phyloP scores from a whole-genome alignment of 2,113 vertebrate species.

The Corydoras sp. region DNA sequence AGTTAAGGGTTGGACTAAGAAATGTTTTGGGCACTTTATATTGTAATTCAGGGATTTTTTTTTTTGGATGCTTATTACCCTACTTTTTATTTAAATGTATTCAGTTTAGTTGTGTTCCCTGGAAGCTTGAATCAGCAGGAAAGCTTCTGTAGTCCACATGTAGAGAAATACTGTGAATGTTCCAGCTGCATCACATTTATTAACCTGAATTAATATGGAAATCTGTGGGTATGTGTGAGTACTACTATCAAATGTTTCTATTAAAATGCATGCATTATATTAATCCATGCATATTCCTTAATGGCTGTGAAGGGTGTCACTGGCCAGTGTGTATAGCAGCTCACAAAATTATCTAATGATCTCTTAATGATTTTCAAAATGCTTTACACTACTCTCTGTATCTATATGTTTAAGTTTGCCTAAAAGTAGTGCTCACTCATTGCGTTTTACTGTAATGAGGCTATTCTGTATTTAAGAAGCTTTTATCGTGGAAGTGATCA shows the following conservation, averaged over 20 bases:
- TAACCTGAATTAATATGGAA: constrained; percentile 20
- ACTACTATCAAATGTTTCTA: constrained; percentile 24
- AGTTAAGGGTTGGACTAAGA: neutral
- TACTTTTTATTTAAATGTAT: neutral
- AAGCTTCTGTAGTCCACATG: constrained; percentile 28
- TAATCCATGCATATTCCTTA: constrained; percentile 31
- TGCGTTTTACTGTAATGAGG: too few species aligned
- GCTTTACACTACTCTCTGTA: too few species aligned
- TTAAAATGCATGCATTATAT: constrained; percentile 45
- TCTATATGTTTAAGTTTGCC: too few species aligned
- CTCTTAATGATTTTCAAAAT: too few species aligned
- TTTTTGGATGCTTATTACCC: constrained; percentile 11
- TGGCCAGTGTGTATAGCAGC: constrained; percentile 33
- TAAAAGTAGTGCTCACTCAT: too few species aligned
- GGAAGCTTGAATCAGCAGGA: constrained; percentile 19
- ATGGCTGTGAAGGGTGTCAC: neutral
- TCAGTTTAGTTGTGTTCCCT: constrained; percentile 6
- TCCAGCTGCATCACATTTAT: constrained; percentile 35
- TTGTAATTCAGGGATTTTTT: constrained; percentile 61
- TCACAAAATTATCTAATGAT: neutral
- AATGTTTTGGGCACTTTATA: constrained; percentile 63
- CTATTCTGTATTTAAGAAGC: too few species aligned
- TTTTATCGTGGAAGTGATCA: too few species aligned
- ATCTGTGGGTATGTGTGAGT: constrained; percentile 24
- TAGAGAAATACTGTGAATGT: constrained; percentile 59